Base-by-base conservation (phyloP, 2,888 invertebrate genomes). In the Volucella zonaria region DNA sequence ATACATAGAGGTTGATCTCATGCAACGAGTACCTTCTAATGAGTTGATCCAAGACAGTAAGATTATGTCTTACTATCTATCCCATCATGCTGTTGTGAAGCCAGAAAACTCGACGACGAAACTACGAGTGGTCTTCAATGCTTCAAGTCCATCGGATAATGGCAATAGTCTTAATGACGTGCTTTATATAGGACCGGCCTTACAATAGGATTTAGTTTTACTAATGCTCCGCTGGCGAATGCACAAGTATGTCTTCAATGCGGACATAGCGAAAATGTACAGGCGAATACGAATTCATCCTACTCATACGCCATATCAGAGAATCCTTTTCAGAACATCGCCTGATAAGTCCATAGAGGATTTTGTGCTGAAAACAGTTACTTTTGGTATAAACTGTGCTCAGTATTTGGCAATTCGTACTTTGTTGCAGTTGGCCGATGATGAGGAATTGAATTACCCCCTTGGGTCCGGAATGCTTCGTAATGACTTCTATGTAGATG, bases 221-320 rank as follows among this genome's bases (percentile, higher is more conserved):
- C 18, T 18, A 18, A 18, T 18, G 18, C 18, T 18, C 18, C 18
- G 18, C 18, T 18, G 18, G 18, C 18, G 18, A 1, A 23, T 23
- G 3, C 3, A 23, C 18, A 23, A 3, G 18, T 71, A 87, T 9
- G 86, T 87, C 0, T 79, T 88, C 12, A 86, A 86, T 12, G 87
- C 87, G 4, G 88, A 88, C 52, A 86, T 88, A 9, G 77, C 80
- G 4, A 87, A 88, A 64, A 88, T 87, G 87, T 87, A 87, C 68
- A 58, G 87, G 38, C 87, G 87, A 49, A 87, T 88, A 59, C 43
- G 58, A 10, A 61, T 87, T 8, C 31, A 77, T 15, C 2, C 18
- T 23, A 38, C 8, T 18, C 85, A 88, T 67, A 51, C 82, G 0
- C 62, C 73, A 11, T 87, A 58, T 66, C 87, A 87, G 58, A 45